Evolutionary conservation across 2,113 vertebrate genomes (phyloP).

Genomic region (Arenaria interpres): DNA sequence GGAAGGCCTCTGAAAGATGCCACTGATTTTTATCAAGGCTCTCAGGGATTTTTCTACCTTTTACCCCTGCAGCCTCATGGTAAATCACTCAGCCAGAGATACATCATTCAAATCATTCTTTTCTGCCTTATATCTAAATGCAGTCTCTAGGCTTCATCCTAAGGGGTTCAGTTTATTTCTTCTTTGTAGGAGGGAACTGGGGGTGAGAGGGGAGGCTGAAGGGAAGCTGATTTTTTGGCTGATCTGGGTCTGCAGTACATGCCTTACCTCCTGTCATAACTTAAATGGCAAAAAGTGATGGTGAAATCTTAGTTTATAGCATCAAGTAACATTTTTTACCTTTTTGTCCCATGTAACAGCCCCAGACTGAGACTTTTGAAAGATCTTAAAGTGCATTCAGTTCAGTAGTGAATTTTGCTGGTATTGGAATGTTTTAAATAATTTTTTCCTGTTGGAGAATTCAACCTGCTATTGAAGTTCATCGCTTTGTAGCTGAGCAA

Average conservation of each 20-base stretch:
- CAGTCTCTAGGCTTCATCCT: slow-evolving; percentile 19
- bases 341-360: neutral
- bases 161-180: neutral
- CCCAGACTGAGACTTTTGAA: neutral
- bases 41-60: slow-evolving; percentile 6
- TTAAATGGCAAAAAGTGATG: neutral
- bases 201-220: neutral
- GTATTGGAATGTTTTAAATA: neutral
- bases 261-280: neutral
- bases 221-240: neutral
- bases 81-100: slow-evolving; percentile 1
- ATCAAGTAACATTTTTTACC: neutral
- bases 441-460: neutral
- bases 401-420: neutral
- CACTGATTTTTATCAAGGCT: neutral
- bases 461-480: neutral
- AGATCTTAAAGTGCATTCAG: neutral
- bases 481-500: neutral
- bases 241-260: neutral
- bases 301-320: neutral
- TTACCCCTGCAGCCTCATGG: neutral
- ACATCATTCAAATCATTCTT: neutral
- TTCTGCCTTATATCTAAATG: slow-evolving; percentile 33
- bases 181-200: neutral
- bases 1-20: neutral